These are phyloP conservation scores for Mycalesis mineus DNA, from an alignment of 2,888 invertebrate species.

Conservation along the genomic window DNA sequence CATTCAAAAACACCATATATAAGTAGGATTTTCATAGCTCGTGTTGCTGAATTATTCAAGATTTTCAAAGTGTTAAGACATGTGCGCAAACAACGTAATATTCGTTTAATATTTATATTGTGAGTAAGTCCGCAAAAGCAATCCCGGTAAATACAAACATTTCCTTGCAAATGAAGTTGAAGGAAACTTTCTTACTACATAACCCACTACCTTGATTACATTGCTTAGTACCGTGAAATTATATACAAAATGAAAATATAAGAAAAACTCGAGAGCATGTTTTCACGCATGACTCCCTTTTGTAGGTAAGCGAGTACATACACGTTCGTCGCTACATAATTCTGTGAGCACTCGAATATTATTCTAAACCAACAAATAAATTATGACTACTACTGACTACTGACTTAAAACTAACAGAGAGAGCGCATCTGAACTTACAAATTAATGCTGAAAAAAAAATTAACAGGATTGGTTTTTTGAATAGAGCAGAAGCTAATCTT, in stretches of 20 bases:
- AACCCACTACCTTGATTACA: conserved; percentile 45
- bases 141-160: conserved; percentile 47
- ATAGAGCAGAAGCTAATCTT: too few relatives aligned
- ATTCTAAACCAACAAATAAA: too few relatives aligned
- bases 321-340: too few relatives aligned
- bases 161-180: conserved; percentile 43
- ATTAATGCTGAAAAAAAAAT: too few relatives aligned
- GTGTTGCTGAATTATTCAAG: conserved; percentile 64
- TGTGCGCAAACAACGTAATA: conserved; percentile 63
- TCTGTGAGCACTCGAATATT: too few relatives aligned
- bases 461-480: too few relatives aligned
- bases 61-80: conserved; percentile 57
- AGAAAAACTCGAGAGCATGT: background rate
- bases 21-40: conserved; percentile 9
- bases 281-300: background rate
- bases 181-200: conserved; percentile 39
- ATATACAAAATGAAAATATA: conserved; percentile 27
- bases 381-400: too few relatives aligned
- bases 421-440: too few relatives aligned
- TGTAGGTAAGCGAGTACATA: background rate
- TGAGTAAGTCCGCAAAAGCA: conserved; percentile 51
- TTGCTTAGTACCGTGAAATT: conserved; percentile 32
- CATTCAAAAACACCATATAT: background rate
- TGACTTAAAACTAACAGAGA: too few relatives aligned
- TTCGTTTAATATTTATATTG: conserved; percentile 69